Percentiles rank a stretch among this genome's conserved stretches.
Evolutionary conservation across 92 coral and sea anemone genomes (phyloP).

Genomic region (Palythoa heliodiscus): DNA sequence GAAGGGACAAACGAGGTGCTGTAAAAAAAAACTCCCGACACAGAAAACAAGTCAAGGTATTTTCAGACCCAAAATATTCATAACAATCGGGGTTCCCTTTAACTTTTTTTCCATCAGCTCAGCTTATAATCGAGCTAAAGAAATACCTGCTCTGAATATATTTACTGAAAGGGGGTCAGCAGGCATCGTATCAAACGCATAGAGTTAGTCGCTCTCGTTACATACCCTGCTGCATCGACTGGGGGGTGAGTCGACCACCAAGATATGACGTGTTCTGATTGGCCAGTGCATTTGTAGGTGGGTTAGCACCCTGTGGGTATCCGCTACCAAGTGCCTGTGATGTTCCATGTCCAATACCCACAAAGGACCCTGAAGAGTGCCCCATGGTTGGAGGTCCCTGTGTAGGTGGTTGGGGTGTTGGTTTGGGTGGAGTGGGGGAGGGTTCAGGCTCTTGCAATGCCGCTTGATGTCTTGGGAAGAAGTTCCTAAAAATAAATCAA

Average conservation of each 20-base stretch:
- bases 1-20: no score
- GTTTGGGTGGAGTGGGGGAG: constrained; percentile 59
- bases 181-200: no score
- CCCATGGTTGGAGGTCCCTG: constrained; percentile 52
- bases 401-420: constrained; percentile 51
- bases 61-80: no score
- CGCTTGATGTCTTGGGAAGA: constrained; percentile 95
- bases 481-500: constrained; percentile 67
- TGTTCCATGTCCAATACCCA: constrained; percentile 63
- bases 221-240: constrained; percentile 87
- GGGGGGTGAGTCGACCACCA: constrained; percentile 81
- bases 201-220: neutral
- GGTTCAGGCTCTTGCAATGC: constrained; percentile 68
- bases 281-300: constrained; percentile 38
- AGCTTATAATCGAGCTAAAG: no score
- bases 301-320: constrained; percentile 36
- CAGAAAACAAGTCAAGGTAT: no score
- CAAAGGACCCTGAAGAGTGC: constrained; percentile 50
- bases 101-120: no score
- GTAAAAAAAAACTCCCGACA: no score
- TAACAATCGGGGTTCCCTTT: no score
- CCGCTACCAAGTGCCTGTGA: constrained; percentile 26
- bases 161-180: no score
- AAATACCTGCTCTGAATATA: no score
- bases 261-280: constrained; percentile 58